Conservation (phyloP, 1,140 invertebrate species). For the Zaprionus capensis region DNA sequence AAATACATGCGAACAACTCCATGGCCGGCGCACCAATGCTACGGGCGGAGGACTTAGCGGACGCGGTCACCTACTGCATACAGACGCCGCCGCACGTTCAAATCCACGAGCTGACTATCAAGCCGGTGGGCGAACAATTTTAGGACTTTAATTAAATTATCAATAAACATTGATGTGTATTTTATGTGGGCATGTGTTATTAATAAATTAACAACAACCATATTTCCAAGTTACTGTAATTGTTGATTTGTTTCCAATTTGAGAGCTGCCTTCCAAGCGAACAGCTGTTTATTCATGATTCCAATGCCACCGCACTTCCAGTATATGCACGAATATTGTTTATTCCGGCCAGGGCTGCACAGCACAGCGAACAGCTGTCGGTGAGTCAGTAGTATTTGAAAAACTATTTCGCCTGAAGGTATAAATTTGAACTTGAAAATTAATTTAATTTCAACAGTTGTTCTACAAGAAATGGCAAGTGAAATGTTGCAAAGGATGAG, state of each 20-base stretch:
- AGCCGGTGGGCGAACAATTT: conserved; percentile 22
- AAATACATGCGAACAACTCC: conserved; percentile 11
- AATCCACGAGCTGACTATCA: conserved; percentile 51
- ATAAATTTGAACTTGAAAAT: conserved; percentile 40
- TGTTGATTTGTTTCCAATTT: too few relatives aligned
- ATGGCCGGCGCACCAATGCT: conserved; percentile 16
- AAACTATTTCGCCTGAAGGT: conserved; percentile 30
- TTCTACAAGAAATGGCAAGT: too few relatives aligned
- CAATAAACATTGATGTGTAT: too few relatives aligned
- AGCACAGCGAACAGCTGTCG: conserved; percentile 40
- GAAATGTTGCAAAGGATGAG: too few relatives aligned
- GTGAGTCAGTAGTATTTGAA: conserved; percentile 50
- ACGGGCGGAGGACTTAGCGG: background rate
- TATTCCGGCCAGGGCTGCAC: conserved; percentile 31
- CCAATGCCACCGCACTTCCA: conserved; percentile 24
- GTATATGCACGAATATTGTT: conserved; percentile 37
- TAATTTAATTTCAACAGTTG: too few relatives aligned
- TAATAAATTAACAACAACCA: too few relatives aligned
- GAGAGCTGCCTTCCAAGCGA: background rate
- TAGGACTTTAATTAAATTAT: background rate
- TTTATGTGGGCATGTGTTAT: too few relatives aligned
- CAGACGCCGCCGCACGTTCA: conserved; percentile 19
- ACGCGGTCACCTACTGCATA: conserved; percentile 11
- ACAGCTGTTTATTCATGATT: conserved; percentile 20
- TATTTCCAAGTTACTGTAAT: too few relatives aligned